These are phyloP conservation scores for Sycobia sp. DNA, from an alignment of 1,140 invertebrate genomes.

Conservation along the genomic window DNA sequence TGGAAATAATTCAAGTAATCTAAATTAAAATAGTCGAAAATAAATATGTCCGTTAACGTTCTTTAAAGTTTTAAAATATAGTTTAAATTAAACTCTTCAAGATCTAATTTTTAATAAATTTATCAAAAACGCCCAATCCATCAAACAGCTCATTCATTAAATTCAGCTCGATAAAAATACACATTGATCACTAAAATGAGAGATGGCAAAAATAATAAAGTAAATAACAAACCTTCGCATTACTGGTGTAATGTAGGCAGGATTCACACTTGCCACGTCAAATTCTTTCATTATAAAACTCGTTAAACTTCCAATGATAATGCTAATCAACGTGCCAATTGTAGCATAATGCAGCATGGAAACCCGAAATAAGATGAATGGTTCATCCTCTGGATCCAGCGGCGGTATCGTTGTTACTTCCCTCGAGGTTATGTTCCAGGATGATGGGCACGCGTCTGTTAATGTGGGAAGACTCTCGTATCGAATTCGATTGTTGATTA, in stretches of 20 bases:
- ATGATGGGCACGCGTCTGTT: slow-evolving; percentile 51
- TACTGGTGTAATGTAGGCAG: slow-evolving; percentile 44
- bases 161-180: no score
- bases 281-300: slow-evolving; percentile 57
- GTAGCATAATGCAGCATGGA: slow-evolving; percentile 69
- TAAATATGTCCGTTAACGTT: no score
- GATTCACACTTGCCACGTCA: slow-evolving; percentile 40
- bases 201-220: no score
- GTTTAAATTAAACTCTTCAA: no score
- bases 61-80: no score
- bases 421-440: slow-evolving; percentile 30
- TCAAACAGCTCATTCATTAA: no score
- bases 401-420: background rate
- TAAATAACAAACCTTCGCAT: slow-evolving; percentile 46
- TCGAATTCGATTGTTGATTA: slow-evolving; percentile 47
- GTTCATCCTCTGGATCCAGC: slow-evolving; percentile 35
- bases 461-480: slow-evolving; percentile 47
- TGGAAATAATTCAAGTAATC: no score
- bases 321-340: slow-evolving; percentile 57
- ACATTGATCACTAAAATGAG: no score
- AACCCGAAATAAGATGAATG: slow-evolving; percentile 57
- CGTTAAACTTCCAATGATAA: slow-evolving; percentile 57
- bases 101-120: no score
- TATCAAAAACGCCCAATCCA: no score
- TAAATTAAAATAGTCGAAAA: no score